Base-by-base conservation (phyloP, 64 coral and sea anemone genomes). In the Porites lutea region DNA sequence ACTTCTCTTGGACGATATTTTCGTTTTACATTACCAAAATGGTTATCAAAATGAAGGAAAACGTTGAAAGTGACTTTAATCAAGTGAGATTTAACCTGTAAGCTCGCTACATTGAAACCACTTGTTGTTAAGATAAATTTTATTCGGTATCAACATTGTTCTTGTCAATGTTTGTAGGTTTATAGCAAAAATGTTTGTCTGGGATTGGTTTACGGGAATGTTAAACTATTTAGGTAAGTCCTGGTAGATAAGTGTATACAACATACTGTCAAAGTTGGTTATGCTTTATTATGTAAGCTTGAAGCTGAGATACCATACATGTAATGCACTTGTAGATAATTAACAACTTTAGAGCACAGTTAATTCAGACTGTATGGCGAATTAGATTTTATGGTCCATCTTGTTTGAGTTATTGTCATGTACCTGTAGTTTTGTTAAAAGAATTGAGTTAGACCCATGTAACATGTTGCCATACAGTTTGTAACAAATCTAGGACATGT, bases 191-290 rank as follows among this genome's bases (percentile, higher is more conserved):
- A 97, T 97, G 95, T 97, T 97, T 91, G 60, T 97, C 74, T 97
- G 95, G 95, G 95, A 97, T 74, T 97, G 95, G 95, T 88, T 97
- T 77, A 88, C 95, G 88, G 92, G 92, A 89, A 89, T 86, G 11
- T 43, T 97, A 43, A 89, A 92, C 44, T 97, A 97, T 86, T 71
- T 97, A 88, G 95, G 95, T 97, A 61, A 94, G 95, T 90, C 48
- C 54, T 18, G 27, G 27, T 37, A 37, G 27, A 37, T 37, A 37
- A 37, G 27, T 37, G 27, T 37, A 37, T 37, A 37, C 27, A 37
- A 37, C 27, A 37, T 37, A 37, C 27, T 37, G 1, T 37, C 62
- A 16, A 7, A 50, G 67, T 52, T 75, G 47, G 5, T 2, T 52
- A 12, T 54, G 53, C 50, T 18, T 8, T 59, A 7, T 19, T 44